Evolutionary conservation across 2,113 vertebrate genomes (phyloP), one percentile per base, ranked within the genome.

Genomic region (Chionomys nivalis): DNA sequence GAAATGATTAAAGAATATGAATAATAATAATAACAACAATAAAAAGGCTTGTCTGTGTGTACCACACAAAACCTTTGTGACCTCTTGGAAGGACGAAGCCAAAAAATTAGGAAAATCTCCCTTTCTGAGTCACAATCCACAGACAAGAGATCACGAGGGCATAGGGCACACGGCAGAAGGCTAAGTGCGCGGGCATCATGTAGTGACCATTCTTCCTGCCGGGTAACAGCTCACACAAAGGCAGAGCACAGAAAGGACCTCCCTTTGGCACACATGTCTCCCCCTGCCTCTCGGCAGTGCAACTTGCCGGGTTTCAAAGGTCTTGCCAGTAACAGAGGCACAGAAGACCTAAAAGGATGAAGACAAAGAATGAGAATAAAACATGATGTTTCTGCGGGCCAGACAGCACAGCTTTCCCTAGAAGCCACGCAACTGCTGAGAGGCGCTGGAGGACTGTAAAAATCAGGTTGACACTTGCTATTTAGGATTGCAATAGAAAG

Each of bases 381-480:
- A 92, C 94, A 95, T 93, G 94, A 96, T 93, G 78, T 49, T 93
- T 97, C 92, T 97, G 88, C 96, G 93, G 95, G 95, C 92, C 96
- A 97, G 92, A 96, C 31, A 92, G 92, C 97, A 95, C 90, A 47
- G 19, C n/a, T 97, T 97, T 93, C 89, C 77, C 95, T 96, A 55
- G 93, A 94, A 97, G 96, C 92, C 75, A 75, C 78, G 93, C 19
- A 68, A 92, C 79, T 97, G 63, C 83, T 66, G 47, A 94, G 95
- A 98, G 96, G 77, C 88, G 33, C 28, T 52, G 4, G 83, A 97
- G 96, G 98, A 96, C 81, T 97, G 97, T 96, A 98, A 98, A 98
- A 97, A 97, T 89, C 97, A 98, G 94, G 93, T 93, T 98, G 98
- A 97, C 97, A 96, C 39, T 96, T 97, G 95, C 96, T 98, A 96